Evolutionary conservation across 1,140 invertebrate genomes (phyloP).

Genomic region (Drosophila yakuba): DNA sequence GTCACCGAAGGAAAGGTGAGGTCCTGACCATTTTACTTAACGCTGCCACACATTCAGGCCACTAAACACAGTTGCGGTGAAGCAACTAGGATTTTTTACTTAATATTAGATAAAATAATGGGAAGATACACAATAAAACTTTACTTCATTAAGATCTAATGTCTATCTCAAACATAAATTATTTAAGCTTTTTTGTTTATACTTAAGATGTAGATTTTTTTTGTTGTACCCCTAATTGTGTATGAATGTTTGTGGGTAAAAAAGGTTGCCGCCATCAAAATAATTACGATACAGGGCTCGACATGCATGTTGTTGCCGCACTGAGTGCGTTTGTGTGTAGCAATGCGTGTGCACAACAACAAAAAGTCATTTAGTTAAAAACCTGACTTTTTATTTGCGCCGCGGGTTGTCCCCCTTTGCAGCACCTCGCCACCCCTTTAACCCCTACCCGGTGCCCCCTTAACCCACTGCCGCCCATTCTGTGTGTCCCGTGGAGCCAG

Average conservation of each 20-base stretch:
- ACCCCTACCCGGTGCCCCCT: neutral
- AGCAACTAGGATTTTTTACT: neutral
- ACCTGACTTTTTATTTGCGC: constrained; percentile 82
- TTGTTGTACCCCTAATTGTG: neutral
- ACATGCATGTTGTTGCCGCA: constrained; percentile 69
- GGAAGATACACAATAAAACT: no score
- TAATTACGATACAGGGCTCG: constrained; percentile 75
- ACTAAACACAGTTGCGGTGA: constrained; percentile 12
- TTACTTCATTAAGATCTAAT: no score
- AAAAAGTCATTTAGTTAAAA: constrained; percentile 83
- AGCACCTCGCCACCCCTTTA: neutral
- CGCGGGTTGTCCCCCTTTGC: constrained; percentile 51
- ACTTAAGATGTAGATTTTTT: neutral
- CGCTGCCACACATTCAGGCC: constrained; percentile 44
- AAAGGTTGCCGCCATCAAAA: constrained; percentile 79
- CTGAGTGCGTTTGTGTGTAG: constrained; percentile 81
- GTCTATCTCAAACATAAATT: neutral
- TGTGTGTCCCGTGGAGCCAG: constrained; percentile 50
- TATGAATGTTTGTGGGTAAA: constrained; percentile 33
- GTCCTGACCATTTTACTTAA: constrained; percentile 71
- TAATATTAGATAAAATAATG: no score
- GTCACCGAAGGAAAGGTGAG: constrained; percentile 62
- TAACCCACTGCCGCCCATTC: constrained; percentile 25
- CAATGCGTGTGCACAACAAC: constrained; percentile 82
- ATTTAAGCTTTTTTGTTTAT: neutral